phyloP scores from a whole-genome alignment of 1,140 invertebrate genomes.

The Pantala flavescens region DNA sequence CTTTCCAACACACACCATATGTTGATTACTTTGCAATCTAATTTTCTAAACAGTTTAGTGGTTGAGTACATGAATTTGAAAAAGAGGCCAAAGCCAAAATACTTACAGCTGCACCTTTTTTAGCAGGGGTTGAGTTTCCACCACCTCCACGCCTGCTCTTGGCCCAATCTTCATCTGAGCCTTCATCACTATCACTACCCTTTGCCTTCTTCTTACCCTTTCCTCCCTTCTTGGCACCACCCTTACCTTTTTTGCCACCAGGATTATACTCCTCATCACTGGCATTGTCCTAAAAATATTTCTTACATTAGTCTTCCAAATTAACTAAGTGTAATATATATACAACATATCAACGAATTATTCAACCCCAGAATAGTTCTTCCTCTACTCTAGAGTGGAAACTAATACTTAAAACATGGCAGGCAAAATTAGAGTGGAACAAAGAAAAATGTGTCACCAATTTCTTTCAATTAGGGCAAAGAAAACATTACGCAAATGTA shows the following conservation, averaged over 20 bases:
- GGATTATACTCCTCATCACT: constrained; percentile 58
- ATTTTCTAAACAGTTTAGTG: too few relatives aligned
- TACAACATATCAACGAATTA: not conserved
- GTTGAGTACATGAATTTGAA: too few relatives aligned
- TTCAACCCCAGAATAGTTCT: too few relatives aligned
- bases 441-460: too few relatives aligned
- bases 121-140: constrained; percentile 33
- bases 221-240: constrained; percentile 19
- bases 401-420: too few relatives aligned
- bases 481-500: too few relatives aligned
- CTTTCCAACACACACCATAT: not conserved
- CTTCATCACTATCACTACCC: constrained; percentile 62
- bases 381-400: too few relatives aligned
- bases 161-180: constrained; percentile 67
- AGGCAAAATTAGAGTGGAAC: too few relatives aligned
- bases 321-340: not conserved
- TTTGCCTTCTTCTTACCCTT: constrained; percentile 41
- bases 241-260: constrained; percentile 41
- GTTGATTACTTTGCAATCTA: not conserved
- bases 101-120: constrained; percentile 31
- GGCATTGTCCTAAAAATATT: constrained; percentile 42
- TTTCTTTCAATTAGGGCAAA: too few relatives aligned
- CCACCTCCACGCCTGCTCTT: constrained; percentile 45
- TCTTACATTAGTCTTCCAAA: constrained; percentile 10
- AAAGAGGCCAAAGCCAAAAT: too few relatives aligned